Percentiles rank a stretch among this genome's conserved stretches.
phyloP scores from a whole-genome alignment of 2,797 vertebrate genomes.

The Falco novaeseelandiae region DNA sequence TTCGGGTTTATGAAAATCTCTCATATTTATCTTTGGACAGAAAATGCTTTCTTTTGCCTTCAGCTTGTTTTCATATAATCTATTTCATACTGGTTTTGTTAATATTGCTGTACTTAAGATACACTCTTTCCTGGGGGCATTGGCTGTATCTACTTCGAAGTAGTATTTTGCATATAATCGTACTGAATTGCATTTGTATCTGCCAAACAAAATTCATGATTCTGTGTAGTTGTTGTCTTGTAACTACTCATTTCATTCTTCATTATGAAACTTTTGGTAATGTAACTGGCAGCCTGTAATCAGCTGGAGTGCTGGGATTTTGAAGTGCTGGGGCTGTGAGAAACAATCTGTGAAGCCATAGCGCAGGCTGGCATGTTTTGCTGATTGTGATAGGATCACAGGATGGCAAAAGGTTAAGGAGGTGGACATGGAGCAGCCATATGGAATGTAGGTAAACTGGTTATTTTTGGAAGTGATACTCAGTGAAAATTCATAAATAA shows the following conservation, averaged over 20 bases:
- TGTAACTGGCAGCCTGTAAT: not conserved
- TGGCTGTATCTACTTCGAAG: not conserved
- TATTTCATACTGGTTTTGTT: slow-evolving; percentile 21
- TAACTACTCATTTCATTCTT: slow-evolving; percentile 34
- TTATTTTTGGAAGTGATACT: not conserved
- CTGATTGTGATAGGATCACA: not conserved
- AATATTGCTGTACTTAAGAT: slow-evolving; percentile 18
- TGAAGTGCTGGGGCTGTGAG: not conserved
- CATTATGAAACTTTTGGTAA: not conserved
- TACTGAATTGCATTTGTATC: slow-evolving; percentile 22
- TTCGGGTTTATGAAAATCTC: not conserved
- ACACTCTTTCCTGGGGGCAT: not conserved
- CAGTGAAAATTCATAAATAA: not conserved
- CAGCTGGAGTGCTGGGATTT: not conserved
- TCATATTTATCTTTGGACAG: slow-evolving; percentile 28
- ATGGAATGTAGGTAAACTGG: not conserved
- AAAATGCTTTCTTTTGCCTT: slow-evolving; percentile 44
- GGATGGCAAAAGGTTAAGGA: not conserved
- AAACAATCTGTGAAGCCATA: not conserved
- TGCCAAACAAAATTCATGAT: slow-evolving; percentile 9
- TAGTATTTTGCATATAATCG: not conserved
- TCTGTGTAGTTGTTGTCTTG: not conserved
- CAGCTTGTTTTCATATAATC: slow-evolving; percentile 18
- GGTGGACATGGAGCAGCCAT: not conserved
- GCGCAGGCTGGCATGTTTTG: not conserved